Base-by-base conservation (phyloP, 2,888 invertebrate genomes). In the Piscicola geometra region DNA sequence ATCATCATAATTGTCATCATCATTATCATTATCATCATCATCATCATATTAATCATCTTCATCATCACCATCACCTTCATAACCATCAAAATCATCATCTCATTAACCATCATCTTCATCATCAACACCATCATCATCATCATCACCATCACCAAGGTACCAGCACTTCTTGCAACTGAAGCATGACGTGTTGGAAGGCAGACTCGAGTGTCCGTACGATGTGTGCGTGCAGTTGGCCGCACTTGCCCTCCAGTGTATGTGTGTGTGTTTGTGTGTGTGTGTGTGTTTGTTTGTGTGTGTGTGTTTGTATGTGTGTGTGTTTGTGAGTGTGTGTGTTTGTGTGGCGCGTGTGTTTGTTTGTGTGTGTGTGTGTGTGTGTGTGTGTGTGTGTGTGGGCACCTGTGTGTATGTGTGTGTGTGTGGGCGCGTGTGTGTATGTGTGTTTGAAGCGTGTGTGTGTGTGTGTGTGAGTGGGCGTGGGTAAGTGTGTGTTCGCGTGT, bases 101-200 rank as follows among this genome's bases (percentile, higher is more conserved):
- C 33, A 71, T 35, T 33, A 21, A 30, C 33, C 41, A 52, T 73
- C 36, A 30, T 36, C 0, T 1, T 36, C 21, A 5, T 28, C 32
- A 68, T 0, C 25, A 66, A 18, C 33, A 12, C 15, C 5, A 41
- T 41, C 15, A 5, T 15, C 15, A 41, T 41, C 15, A 18, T 67
- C 9, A 21, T 50, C 33, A 33, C 56, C 32, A 32, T 75, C 1
- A 1, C 66, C 0, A 64, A 88, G 88, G 82, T 99, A 99, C 86
- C 94, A 97, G 86, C 98, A 98, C 86, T 98, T 98, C 86, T 89
- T 98, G 78, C 98, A 99, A 89, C 86, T 99, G 76, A 99, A 99
- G 85, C 92, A 92, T 84, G 99, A 99, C 86, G 90, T 99, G 77
- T 87, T 95, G 68, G 91, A 92, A 82, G 98, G 96, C 71, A 91